Conservation (phyloP, 2,113 vertebrate species). For the Argyrosomus japonicus region DNA sequence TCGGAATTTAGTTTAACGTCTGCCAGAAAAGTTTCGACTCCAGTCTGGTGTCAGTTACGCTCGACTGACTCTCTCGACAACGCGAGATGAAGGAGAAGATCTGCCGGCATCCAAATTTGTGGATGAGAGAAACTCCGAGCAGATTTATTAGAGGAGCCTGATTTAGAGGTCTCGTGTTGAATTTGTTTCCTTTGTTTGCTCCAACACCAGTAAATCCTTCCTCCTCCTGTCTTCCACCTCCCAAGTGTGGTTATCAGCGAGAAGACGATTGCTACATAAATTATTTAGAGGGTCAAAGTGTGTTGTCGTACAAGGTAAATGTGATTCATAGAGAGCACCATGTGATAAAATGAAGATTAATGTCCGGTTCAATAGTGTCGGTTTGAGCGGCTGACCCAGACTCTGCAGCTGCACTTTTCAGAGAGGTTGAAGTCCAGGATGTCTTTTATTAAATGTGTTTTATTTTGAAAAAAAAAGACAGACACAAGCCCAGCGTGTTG, state of each 20-base stretch:
- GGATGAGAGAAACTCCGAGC: constrained; percentile 8
- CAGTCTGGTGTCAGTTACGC: constrained; percentile 8
- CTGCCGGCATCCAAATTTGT: not conserved
- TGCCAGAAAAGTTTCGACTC: constrained; percentile 27
- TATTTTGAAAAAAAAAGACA: constrained; percentile 8
- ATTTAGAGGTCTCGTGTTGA: not conserved
- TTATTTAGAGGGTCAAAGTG: constrained; percentile 38
- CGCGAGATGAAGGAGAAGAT: not conserved
- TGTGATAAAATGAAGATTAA: constrained; percentile 57
- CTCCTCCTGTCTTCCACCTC: not conserved
- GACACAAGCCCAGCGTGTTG: not conserved
- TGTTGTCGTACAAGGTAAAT: constrained; percentile 33
- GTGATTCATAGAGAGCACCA: constrained; percentile 40
- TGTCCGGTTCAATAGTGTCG: constrained; percentile 16
- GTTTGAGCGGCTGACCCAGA: constrained; percentile 42
- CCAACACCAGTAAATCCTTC: not conserved
- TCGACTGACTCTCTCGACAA: constrained; percentile 7
- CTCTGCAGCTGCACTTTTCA: constrained; percentile 14
- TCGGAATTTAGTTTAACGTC: constrained; percentile 20
- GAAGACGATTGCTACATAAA: constrained; percentile 5
- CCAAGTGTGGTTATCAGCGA: not conserved
- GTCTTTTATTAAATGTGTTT: not conserved
- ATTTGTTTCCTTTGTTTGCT: not conserved
- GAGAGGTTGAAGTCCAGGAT: constrained; percentile 17
- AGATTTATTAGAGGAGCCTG: not conserved